Evolutionary conservation across 64 coral and sea anemone genomes (phyloP).

Genomic region (Cladopsammia gracilis): DNA sequence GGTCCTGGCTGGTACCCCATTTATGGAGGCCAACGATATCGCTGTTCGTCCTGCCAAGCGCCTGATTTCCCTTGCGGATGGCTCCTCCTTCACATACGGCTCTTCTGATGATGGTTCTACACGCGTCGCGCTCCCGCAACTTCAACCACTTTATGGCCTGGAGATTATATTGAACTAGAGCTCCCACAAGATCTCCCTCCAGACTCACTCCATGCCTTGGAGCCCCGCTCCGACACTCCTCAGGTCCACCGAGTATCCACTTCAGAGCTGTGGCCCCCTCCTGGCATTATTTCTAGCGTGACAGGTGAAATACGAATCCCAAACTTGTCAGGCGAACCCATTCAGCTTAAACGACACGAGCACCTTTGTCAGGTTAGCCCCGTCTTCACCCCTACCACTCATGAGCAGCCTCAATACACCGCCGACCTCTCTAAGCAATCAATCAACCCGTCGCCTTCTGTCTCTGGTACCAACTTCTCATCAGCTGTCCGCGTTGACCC

Average conservation of each 20-base stretch:
- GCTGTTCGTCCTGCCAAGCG: slow-evolving; percentile 24
- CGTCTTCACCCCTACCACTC: slow-evolving; percentile 1
- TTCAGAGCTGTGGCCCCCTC: slow-evolving; percentile 42
- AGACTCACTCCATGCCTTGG: slow-evolving; percentile 26
- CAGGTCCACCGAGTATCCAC: background rate
- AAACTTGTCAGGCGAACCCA: slow-evolving; percentile 32
- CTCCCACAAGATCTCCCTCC: background rate
- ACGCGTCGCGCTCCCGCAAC: slow-evolving; percentile 12
- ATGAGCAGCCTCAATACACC: background rate
- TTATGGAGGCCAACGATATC: slow-evolving; percentile 67
- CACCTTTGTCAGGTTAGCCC: slow-evolving; percentile 55
- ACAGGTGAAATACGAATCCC: slow-evolving; percentile 44
- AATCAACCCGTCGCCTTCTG: background rate
- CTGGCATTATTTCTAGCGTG: slow-evolving; percentile 30
- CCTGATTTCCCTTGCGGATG: slow-evolving; percentile 26
- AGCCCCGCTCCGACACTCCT: background rate
- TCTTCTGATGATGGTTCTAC: background rate
- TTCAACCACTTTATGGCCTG: slow-evolving; percentile 1
- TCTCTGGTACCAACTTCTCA: slow-evolving; percentile 1
- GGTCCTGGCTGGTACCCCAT: slow-evolving; percentile 36
- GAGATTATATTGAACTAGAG: slow-evolving; percentile 23
- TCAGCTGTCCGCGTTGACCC: slow-evolving; percentile 24
- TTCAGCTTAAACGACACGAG: slow-evolving; percentile 32
- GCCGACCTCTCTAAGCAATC: background rate
- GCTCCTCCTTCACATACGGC: background rate